Conservation (phyloP, 37 sponge, comb jelly and placozoan species). For the Lycopodina hypogea region DNA sequence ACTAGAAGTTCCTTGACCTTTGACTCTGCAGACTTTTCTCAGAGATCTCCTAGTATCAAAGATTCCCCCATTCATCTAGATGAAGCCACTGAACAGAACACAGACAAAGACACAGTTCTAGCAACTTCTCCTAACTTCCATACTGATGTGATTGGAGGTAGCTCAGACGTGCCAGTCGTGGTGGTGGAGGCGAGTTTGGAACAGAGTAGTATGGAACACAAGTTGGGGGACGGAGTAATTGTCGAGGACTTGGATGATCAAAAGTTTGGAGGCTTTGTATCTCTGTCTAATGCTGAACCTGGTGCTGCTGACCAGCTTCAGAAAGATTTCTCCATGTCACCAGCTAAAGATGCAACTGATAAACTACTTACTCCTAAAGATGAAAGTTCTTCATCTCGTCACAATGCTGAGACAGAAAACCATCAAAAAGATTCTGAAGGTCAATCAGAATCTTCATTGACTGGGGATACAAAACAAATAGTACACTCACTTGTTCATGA, state of each 20-base stretch:
- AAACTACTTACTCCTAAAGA: not conserved
- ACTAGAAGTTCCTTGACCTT: conserved; percentile 44
- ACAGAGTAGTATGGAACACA: not conserved
- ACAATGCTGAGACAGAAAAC: too few relatives aligned
- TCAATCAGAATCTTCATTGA: too few relatives aligned
- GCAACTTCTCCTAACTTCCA: too few relatives aligned
- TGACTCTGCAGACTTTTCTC: conserved; percentile 14
- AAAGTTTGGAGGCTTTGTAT: not conserved
- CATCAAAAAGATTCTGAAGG: too few relatives aligned
- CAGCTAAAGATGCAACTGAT: not conserved
- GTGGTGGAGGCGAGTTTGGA: not conserved
- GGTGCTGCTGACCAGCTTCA: not conserved
- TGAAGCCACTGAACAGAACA: too few relatives aligned
- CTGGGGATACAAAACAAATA: too few relatives aligned
- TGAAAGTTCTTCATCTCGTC: too few relatives aligned
- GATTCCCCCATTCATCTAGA: too few relatives aligned
- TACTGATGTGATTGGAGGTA: too few relatives aligned
- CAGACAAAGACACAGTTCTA: too few relatives aligned
- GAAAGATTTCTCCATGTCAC: not conserved
- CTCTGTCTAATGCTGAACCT: not conserved
- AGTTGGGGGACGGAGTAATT: not conserved
- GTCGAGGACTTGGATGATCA: not conserved
- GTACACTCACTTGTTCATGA: too few relatives aligned
- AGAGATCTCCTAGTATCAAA: not conserved
- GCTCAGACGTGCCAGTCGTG: not conserved